A percentile compares a stretch with the other conserved stretches of the same genome.
Conservation (phyloP, 2,888 invertebrate genomes). For the Maniola hyperantus region DNA sequence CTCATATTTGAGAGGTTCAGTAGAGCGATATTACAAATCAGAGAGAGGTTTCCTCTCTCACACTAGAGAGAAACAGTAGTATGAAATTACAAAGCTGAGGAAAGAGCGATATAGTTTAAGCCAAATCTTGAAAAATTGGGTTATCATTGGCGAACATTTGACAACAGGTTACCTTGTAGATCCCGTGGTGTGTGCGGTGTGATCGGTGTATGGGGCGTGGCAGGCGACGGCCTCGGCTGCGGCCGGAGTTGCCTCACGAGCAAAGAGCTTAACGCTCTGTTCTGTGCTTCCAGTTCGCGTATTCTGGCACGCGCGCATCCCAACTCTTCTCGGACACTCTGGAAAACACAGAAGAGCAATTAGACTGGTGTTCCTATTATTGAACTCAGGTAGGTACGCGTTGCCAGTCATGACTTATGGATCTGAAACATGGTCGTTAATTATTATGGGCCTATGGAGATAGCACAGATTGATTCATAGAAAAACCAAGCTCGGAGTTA, state of each 20-base stretch:
- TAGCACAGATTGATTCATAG: no score
- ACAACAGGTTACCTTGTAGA: slow-evolving; percentile 50
- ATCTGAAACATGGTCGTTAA: no score
- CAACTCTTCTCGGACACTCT: slow-evolving; percentile 91
- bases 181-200: slow-evolving; percentile 66
- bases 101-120: no score
- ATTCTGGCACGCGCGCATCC: slow-evolving; percentile 87
- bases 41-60: no score
- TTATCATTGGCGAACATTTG: background rate
- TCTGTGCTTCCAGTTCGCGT: slow-evolving; percentile 90
- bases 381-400: no score
- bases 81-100: no score
- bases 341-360: slow-evolving; percentile 40
- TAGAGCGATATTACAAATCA: no score
- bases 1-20: no score
- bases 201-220: slow-evolving; percentile 73
- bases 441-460: no score
- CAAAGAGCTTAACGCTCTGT: slow-evolving; percentile 87
- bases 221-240: slow-evolving; percentile 77
- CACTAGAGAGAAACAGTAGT: no score
- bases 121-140: background rate
- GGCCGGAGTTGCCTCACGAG: slow-evolving; percentile 85
- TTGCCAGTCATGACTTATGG: no score
- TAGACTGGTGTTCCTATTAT: background rate
- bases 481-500: no score